Percentiles rank a stretch among this genome's conserved stretches.
phyloP scores from a whole-genome alignment of 2,888 invertebrate genomes.

The Drosophila helvetica region DNA sequence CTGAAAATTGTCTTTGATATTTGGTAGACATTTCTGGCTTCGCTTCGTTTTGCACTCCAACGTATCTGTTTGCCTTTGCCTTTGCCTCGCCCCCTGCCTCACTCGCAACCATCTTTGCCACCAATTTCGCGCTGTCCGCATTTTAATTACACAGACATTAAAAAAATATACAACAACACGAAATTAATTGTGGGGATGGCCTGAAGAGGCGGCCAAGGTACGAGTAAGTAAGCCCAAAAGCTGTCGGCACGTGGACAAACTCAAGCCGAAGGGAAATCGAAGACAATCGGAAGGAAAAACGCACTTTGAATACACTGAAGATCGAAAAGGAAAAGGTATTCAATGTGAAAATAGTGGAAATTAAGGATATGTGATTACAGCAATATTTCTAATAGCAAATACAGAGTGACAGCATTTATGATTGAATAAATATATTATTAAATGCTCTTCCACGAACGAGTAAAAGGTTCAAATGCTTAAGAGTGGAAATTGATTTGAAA shows the following conservation, averaged over 20 bases:
- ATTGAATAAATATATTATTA: no score
- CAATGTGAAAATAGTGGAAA: no score
- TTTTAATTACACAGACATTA: slow-evolving; percentile 72
- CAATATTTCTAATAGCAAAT: no score
- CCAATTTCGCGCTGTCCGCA: slow-evolving; percentile 38
- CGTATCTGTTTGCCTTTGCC: background rate
- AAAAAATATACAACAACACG: slow-evolving; percentile 47
- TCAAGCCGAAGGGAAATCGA: slow-evolving; percentile 29
- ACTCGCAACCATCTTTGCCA: background rate
- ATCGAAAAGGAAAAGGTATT: background rate
- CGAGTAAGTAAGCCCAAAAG: slow-evolving; percentile 47
- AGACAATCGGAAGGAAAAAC: background rate
- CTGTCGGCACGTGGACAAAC: slow-evolving; percentile 66
- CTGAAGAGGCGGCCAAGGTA: slow-evolving; percentile 31
- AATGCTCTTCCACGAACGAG: no score
- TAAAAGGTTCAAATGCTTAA: no score
- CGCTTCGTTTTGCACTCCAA: slow-evolving; percentile 17
- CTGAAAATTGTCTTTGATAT: slow-evolving; percentile 44
- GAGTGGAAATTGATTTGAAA: no score
- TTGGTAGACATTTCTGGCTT: slow-evolving; percentile 15
- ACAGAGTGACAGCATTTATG: no score
- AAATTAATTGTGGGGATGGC: slow-evolving; percentile 59
- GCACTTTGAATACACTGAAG: slow-evolving; percentile 14
- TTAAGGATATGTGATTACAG: no score
- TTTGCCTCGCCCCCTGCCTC: background rate